Evolutionary conservation across 2,113 vertebrate species (phyloP).

Genomic region (Procavia capensis): DNA sequence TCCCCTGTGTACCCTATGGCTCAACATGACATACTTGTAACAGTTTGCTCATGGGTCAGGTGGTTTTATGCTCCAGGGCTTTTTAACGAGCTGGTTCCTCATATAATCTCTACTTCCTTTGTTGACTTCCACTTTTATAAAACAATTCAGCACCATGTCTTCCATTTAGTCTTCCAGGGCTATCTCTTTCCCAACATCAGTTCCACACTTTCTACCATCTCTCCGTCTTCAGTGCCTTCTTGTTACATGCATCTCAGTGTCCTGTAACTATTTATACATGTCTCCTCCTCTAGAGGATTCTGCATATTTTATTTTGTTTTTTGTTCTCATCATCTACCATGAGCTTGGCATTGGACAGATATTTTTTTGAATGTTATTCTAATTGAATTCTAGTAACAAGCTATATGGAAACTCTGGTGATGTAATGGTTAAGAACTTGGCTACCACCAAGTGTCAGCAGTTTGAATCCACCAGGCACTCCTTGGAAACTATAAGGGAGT

Average conservation of each 20-base stretch:
- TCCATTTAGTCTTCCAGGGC: neutral
- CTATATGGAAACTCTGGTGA: neutral
- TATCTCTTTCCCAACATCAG: neutral
- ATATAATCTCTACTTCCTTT: neutral
- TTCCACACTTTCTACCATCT: neutral
- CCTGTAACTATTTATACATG: neutral
- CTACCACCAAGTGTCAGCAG: no score
- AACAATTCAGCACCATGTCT: neutral
- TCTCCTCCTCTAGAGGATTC: neutral
- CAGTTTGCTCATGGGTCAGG: neutral
- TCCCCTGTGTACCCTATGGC: no score
- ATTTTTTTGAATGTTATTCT: slow-evolving; percentile 6
- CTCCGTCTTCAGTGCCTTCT: neutral
- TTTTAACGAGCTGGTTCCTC: neutral
- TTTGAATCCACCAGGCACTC: no score
- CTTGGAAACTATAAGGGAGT: no score
- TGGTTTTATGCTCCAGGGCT: neutral
- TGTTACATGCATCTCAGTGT: neutral
- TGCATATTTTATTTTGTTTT: neutral
- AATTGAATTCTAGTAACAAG: neutral
- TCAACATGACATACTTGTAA: neutral
- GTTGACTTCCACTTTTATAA: neutral
- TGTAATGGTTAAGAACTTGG: no score
- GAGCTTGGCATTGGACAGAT: neutral
- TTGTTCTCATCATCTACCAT: neutral